Evolutionary conservation across 2,888 invertebrate species (phyloP), one percentile per base, ranked within the genome.

Genomic region (Micropterix aruncella): DNA sequence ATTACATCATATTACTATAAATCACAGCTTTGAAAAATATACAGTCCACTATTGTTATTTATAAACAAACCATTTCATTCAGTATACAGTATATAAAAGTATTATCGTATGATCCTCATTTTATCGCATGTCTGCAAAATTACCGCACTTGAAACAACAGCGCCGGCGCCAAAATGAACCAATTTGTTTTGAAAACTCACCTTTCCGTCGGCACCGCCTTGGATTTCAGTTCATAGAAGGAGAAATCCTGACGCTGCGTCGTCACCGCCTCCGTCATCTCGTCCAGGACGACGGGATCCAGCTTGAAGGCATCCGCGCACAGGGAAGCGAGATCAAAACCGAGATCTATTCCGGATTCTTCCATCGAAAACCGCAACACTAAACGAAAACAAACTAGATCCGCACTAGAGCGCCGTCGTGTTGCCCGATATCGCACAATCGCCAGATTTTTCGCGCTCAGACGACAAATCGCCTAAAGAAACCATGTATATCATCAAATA

Each of bases 261-360:
- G 60, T 46, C 55, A 72, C 67, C n/a, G 71, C 66, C 17, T 73
- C 60, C 39, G 72, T 66, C 62, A 75, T 70, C 57, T 75, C 74
- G 51, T 73, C 70, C 53, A 74, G 64, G 51, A 67, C 67, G 60
- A 63, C 70, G 56, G 67, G 67, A 55, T 73, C 71, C 53, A 63
- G 60, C 55, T 63, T 70, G 53, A 66, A 68, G 60, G 73, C 73
- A 56, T 73, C 73, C 51, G 69, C 65, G 51, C 74, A 65, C 52
- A 75, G 66, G 50, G 75, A 71, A 48, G 73, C 73, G 55, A 78
- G 69, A 66, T 78, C 77, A 56, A 74, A 78, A 49, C 71, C 77
- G 72, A 78, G 73, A 56, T 77, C 77, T 53, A 77, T 75, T 52
- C 77, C 77, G 54, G 77, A 77, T 60, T 77, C 77, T 62, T 77